phyloP scores from a whole-genome alignment of 92 coral and sea anemone genomes.

The Parazoanthus swiftii region DNA sequence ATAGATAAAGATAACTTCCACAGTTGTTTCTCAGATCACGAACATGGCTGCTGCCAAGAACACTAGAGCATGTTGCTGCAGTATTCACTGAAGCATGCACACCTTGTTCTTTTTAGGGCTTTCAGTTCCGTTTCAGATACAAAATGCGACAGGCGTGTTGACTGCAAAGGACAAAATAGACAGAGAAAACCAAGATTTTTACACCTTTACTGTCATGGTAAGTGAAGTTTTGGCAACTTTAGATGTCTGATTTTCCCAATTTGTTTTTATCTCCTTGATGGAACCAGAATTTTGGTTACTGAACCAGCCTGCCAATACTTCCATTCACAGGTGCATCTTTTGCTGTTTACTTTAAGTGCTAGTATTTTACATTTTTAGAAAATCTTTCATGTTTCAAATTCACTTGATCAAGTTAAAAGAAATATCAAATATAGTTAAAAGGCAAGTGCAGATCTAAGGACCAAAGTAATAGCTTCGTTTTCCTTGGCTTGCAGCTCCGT shows the following conservation, averaged over 20 bases:
- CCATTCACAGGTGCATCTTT: too few relatives aligned
- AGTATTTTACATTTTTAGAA: too few relatives aligned
- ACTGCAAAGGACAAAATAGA: slow-evolving; percentile 6
- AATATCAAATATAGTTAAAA: too few relatives aligned
- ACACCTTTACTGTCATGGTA: slow-evolving; percentile 45
- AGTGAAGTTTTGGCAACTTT: background rate
- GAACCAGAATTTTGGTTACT: too few relatives aligned
- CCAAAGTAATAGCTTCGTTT: background rate
- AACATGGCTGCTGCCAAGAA: background rate
- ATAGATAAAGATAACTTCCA: background rate
- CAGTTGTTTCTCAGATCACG: too few relatives aligned
- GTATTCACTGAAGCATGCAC: too few relatives aligned
- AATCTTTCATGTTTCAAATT: background rate
- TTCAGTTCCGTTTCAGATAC: slow-evolving; percentile 12
- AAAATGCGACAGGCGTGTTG: slow-evolving; percentile 28
- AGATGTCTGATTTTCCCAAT: too few relatives aligned
- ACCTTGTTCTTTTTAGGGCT: background rate
- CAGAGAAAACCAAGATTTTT: slow-evolving; percentile 29
- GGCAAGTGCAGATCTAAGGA: too few relatives aligned
- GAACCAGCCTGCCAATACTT: too few relatives aligned
- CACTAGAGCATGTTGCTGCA: background rate
- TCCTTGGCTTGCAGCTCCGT: background rate
- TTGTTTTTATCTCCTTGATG: too few relatives aligned
- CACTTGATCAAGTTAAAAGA: too few relatives aligned
- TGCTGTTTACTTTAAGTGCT: too few relatives aligned